These are phyloP conservation scores for Tachina grossa DNA, from an alignment of 2,888 invertebrate genomes.

Conservation along the genomic window DNA sequence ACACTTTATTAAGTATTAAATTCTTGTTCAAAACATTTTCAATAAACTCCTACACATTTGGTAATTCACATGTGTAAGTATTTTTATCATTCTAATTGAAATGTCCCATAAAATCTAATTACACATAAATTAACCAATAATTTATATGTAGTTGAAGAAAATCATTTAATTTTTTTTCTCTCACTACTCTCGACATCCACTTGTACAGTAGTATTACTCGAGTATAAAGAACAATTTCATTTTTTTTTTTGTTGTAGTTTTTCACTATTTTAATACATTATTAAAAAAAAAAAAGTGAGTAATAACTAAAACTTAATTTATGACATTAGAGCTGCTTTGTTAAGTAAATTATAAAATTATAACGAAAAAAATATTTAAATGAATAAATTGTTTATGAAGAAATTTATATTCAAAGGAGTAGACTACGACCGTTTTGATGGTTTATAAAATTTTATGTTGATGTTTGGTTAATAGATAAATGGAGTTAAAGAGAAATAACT, in stretches of 20 bases:
- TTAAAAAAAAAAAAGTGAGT: conserved; percentile 17
- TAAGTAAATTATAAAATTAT: conserved; percentile 63
- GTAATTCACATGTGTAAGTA: not conserved
- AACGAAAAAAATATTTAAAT: conserved; percentile 38
- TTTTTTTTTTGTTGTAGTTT: not conserved
- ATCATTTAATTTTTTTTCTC: conserved; percentile 12
- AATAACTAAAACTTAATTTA: conserved; percentile 59
- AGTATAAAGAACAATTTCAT: conserved; percentile 8
- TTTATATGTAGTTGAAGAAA: conserved; percentile 64
- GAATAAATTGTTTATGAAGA: conserved; percentile 39
- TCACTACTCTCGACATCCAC: conserved; percentile 4
- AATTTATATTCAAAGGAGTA: conserved; percentile 63
- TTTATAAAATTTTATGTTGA: conserved; percentile 23
- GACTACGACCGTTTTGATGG: conserved; percentile 31
- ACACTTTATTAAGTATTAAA: conserved; percentile 46
- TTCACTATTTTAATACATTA: conserved; percentile 8
- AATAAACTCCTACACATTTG: conserved; percentile 25
- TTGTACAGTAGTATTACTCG: not conserved
- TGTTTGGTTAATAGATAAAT: conserved; percentile 15
- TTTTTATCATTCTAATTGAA: conserved; percentile 61
- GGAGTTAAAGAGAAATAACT: not conserved
- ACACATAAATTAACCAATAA: conserved; percentile 67
- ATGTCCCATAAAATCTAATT: conserved; percentile 67
- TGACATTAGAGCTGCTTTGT: conserved; percentile 50
- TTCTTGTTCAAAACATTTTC: conserved; percentile 1